These are phyloP conservation scores for Cephus cinctus DNA, from an alignment of 1,140 invertebrate genomes.

Conservation along the genomic window DNA sequence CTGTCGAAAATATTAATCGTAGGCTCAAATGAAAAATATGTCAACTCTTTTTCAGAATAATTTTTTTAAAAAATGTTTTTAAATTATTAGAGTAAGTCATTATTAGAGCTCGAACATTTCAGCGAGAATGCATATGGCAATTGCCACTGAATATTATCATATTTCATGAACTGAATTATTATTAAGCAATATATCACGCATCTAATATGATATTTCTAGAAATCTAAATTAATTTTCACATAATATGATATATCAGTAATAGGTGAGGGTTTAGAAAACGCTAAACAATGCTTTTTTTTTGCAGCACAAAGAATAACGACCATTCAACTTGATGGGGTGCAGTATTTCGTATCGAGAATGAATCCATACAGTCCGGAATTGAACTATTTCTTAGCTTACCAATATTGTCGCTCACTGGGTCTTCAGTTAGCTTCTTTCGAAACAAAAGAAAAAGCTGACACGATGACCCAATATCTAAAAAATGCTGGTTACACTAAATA, in stretches of 20 bases:
- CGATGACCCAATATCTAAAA: conserved; percentile 76
- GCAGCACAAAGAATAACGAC: conserved; percentile 81
- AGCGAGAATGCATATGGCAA: too few relatives aligned
- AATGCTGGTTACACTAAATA: conserved; percentile 80
- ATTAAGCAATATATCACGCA: too few relatives aligned
- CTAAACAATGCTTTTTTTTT: conserved; percentile 42
- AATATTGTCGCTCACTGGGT: conserved; percentile 83
- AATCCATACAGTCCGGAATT: conserved; percentile 84
- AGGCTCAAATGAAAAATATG: too few relatives aligned
- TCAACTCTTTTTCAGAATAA: too few relatives aligned
- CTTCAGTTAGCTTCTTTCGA: conserved; percentile 82
- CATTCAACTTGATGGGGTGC: conserved; percentile 79
- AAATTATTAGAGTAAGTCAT: too few relatives aligned
- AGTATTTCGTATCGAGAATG: conserved; percentile 85
- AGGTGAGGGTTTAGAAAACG: background rate
- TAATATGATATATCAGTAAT: background rate
- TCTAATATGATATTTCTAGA: too few relatives aligned
- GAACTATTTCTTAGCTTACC: conserved; percentile 84
- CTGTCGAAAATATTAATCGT: too few relatives aligned
- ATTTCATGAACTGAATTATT: too few relatives aligned
- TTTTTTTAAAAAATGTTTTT: too few relatives aligned
- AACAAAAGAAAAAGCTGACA: conserved; percentile 81
- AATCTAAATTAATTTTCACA: too few relatives aligned
- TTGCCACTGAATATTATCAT: too few relatives aligned
- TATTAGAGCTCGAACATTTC: too few relatives aligned